Evolutionary conservation across 2,113 vertebrate genomes (phyloP), one percentile per base, ranked within the genome.

Genomic region (Gymnogyps californianus): DNA sequence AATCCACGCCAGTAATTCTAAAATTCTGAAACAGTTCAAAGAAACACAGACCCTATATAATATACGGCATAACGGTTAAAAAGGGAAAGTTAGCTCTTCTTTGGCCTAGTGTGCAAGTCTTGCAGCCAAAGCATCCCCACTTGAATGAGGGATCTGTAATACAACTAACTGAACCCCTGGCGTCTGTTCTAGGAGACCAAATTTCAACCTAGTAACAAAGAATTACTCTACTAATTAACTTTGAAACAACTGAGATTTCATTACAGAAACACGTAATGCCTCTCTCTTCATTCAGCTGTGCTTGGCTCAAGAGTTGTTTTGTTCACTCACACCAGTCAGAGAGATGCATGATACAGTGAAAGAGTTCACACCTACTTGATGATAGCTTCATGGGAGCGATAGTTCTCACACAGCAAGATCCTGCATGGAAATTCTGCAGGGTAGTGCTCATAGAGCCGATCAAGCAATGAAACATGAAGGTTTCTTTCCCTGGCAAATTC

Each of bases 331-430:
- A 66, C 19, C 86, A 93, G 54, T 40, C 32, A 89, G 80, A 86
- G 87, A 80, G 75, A 95, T 86, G 91, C 72, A 47, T 79, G 93
- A 95, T 90, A 93, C 77, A 84, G 97, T 96, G 94, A 98, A 95
- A 97, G 97, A 97, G 97, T 95, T 98, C 98, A 99, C 98, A 99
- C 99, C 98, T 99, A 99, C 99, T 99, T 99, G 99, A 99, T 99
- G 98, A 99, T 99, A 97, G 99, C 99, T 98, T 99, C 99, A 97
- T 99, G 99, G 94, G 99, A 99, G 97, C 99, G 99, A 98, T 99
- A 99, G 98, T 99, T 99, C 97, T 99, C 99, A 82, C 99, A 99
- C n/a, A 99, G 98, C 97, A 99, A 99, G 97, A 99, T 99, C 97
- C 99, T 98, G 90, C 99, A 99, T 2, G 99, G 99, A 96, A 99